Conservation (phyloP, 2,113 vertebrate species). For the Pollachius pollachius region DNA sequence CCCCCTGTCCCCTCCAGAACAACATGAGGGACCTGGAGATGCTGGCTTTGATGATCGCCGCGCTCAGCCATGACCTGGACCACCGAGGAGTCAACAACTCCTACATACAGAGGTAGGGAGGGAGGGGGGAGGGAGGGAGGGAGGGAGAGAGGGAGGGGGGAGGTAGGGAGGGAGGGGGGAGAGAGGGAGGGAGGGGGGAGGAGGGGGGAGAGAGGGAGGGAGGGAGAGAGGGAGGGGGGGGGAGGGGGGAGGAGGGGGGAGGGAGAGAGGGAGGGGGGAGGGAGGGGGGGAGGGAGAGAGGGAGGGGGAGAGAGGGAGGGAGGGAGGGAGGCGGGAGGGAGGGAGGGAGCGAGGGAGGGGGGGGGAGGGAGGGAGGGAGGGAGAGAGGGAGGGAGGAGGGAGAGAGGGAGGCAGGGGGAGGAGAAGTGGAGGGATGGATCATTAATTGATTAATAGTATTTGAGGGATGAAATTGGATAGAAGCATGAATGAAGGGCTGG, state of each 20-base stretch:
- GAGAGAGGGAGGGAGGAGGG: neutral
- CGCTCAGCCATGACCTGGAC: slow-evolving; percentile 93
- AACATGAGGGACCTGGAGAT: slow-evolving; percentile 86
- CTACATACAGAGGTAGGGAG: slow-evolving; percentile 88
- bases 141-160: neutral
- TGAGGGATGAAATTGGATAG: no score
- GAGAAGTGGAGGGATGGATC: no score
- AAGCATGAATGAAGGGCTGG: no score
- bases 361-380: slow-evolving; percentile 68
- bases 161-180: neutral
- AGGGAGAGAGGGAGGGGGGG: no score
- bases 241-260: neutral
- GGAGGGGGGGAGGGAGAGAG: slow-evolving; percentile 38
- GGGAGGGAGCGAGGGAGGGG: slow-evolving; percentile 62
- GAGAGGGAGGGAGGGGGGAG: neutral
- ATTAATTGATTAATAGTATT: no score
- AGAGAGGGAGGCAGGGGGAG: neutral
- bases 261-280: neutral
- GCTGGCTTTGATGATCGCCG: slow-evolving; percentile 92
- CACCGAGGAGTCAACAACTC: slow-evolving; percentile 98
- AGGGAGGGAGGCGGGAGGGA: slow-evolving; percentile 31
- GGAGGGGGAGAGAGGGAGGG: slow-evolving; percentile 67
- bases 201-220: slow-evolving; percentile 68
- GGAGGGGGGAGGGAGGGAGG: neutral
- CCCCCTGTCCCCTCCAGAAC: slow-evolving; percentile 64